phyloP scores from a whole-genome alignment of 2,888 invertebrate genomes.

The Protophormia terraenovae region DNA sequence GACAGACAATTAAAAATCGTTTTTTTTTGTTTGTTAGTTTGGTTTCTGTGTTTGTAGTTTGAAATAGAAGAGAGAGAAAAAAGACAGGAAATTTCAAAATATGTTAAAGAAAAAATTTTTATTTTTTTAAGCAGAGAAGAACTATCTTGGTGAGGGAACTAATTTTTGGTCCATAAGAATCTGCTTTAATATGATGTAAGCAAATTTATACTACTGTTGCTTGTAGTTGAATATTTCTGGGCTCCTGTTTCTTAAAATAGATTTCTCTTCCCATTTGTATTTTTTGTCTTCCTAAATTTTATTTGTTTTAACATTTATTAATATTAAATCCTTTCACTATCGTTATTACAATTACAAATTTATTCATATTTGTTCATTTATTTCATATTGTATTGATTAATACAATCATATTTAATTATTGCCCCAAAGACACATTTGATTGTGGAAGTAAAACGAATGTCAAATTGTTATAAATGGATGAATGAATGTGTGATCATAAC shows the following conservation, averaged over 20 bases:
- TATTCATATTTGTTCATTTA: not conserved
- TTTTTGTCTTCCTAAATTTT: not conserved
- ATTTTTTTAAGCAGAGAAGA: not conserved
- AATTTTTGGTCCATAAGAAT: not conserved
- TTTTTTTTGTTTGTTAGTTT: not conserved
- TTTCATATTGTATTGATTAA: not conserved
- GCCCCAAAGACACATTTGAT: not conserved
- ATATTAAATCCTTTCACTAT: constrained; percentile 40
- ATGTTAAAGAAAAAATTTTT: not conserved
- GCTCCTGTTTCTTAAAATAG: not conserved
- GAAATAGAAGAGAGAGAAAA: too few species aligned
- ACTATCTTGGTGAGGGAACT: not conserved
- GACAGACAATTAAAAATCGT: constrained; percentile 54
- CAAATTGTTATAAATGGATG: not conserved
- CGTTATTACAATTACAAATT: not conserved
- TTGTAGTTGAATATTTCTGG: too few species aligned
- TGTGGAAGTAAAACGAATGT: not conserved
- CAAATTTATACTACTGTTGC: too few species aligned
- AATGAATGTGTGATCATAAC: not conserved
- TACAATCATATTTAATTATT: constrained; percentile 30
- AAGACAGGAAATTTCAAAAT: constrained; percentile 35
- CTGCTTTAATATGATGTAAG: not conserved
- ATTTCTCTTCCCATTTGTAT: not conserved
- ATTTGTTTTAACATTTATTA: not conserved
- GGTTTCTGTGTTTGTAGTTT: too few species aligned